Evolutionary conservation across 2,113 vertebrate genomes (phyloP), one percentile per base, ranked within the genome.

Genomic region (Mungos mungo): DNA sequence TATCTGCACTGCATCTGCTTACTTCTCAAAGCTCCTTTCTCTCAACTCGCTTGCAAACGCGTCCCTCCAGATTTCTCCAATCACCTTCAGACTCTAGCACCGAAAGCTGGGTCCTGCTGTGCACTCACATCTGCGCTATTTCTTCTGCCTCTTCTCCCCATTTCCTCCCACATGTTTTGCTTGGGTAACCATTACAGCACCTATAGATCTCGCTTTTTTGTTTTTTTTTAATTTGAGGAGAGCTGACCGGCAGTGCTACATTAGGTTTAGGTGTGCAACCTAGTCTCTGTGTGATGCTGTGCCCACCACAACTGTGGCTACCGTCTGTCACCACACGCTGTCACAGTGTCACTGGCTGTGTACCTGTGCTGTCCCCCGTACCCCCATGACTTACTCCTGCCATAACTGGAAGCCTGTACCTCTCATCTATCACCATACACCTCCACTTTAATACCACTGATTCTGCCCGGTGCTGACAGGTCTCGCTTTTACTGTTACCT

Each of bases 1-100:
- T 47, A 19, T 79, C 19, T 13, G 12, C 41, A 6, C 45, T 4
- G 4, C 7, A 25, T 5, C 69, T 66, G 35, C 33, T 3, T 6
- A 8, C 25, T 14, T 47, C 35, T 71, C 15, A 29, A 38, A 60
- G 10, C 2, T 35, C n/a, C 38, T 33, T 1, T 4, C 10, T 33
- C 3, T 9, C 10, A 25, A 25, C 12, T 33, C 35, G 0, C 31
- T 29, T n/a, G 2, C 21, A 23, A 0, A 0, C 0, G 25, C 66
- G 54, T 54, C 60, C 13, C 19, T 41, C 54, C 33, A 65, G 10
- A 19, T 29, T 33, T 19, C 27, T 21, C 16, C 0, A 11, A 9
- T 38, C 18, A 27, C 60, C 8, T n/a, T 41, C 9, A 29, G 50
- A 25, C 13, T 63, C 71, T n/a, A 15, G 5, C 27, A 15, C 21